A percentile compares a stretch with the other conserved stretches of the same genome.
These are phyloP conservation scores for Damaliscus lunatus DNA, from an alignment of 2,113 vertebrate species.

Conservation along the genomic window DNA sequence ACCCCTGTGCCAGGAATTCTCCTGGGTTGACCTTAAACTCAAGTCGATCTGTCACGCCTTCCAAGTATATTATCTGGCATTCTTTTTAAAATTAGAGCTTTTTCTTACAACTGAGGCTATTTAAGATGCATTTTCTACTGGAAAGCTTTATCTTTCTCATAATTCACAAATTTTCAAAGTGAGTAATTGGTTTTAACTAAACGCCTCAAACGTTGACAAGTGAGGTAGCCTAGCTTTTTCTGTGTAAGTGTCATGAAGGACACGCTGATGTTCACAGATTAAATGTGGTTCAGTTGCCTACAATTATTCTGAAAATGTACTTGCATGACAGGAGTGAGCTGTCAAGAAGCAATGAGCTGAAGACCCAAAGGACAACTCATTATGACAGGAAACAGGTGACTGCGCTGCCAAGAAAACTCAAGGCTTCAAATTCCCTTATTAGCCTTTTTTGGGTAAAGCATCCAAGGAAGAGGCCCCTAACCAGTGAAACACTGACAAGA, in stretches of 20 bases:
- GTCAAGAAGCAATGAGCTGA: slow-evolving; percentile 4
- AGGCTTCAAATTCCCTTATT: background rate
- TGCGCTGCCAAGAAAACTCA: background rate
- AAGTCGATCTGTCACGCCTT: background rate
- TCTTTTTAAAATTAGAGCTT: background rate
- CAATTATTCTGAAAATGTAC: slow-evolving; percentile 1
- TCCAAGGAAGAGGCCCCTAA: background rate
- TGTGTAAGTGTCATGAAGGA: background rate
- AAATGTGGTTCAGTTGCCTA: background rate
- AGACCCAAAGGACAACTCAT: background rate
- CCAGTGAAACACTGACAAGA: background rate
- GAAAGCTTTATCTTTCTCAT: background rate
- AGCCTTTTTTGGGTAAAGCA: background rate
- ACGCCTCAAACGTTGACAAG: background rate
- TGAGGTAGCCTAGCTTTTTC: background rate
- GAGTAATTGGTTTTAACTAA: background rate
- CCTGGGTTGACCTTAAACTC: background rate
- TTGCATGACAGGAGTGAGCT: background rate
- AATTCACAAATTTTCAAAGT: background rate
- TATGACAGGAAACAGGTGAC: background rate
- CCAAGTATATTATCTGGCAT: background rate
- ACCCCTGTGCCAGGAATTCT: background rate
- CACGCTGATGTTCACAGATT: background rate
- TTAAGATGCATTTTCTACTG: background rate
- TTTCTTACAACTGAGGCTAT: background rate